These are phyloP conservation scores for Drosophila colorata DNA, from an alignment of 2,888 invertebrate species.

Conservation along the genomic window DNA sequence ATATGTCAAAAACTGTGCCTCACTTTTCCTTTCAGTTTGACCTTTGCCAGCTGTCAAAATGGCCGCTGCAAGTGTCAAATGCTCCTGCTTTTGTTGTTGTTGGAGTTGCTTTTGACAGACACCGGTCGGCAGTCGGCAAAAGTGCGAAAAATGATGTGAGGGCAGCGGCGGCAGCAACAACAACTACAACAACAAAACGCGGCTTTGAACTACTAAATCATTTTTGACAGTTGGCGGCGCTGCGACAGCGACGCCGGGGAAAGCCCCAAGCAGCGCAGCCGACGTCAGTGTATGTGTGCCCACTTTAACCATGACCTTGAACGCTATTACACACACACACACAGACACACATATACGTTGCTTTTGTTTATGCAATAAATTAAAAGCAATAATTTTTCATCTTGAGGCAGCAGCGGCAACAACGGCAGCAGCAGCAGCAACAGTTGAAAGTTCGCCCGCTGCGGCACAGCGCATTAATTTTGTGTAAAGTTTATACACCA, in stretches of 20 bases:
- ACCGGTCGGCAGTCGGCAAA: constrained; percentile 46
- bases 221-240: constrained; percentile 80
- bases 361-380: constrained; percentile 83
- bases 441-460: constrained; percentile 82
- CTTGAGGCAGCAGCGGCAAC: constrained; percentile 78
- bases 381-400: constrained; percentile 85
- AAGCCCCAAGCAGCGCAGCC: constrained; percentile 75
- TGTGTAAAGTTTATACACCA: constrained; percentile 72
- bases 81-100: constrained; percentile 30
- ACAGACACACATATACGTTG: constrained; percentile 44
- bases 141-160: constrained; percentile 59
- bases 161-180: constrained; percentile 15
- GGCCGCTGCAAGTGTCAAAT: constrained; percentile 68
- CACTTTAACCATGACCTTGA: constrained; percentile 80
- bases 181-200: constrained; percentile 68
- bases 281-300: constrained; percentile 39
- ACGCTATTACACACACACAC: constrained; percentile 51
- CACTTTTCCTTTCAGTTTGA: constrained; percentile 79
- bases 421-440: constrained; percentile 67
- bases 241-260: constrained; percentile 70
- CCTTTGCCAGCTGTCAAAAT: constrained; percentile 80
- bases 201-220: constrained; percentile 82
- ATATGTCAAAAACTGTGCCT: constrained; percentile 77
- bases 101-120: constrained; percentile 69
- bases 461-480: constrained; percentile 80